Conservation (phyloP, 2,888 invertebrate species). For the Oscheius sp. region DNA sequence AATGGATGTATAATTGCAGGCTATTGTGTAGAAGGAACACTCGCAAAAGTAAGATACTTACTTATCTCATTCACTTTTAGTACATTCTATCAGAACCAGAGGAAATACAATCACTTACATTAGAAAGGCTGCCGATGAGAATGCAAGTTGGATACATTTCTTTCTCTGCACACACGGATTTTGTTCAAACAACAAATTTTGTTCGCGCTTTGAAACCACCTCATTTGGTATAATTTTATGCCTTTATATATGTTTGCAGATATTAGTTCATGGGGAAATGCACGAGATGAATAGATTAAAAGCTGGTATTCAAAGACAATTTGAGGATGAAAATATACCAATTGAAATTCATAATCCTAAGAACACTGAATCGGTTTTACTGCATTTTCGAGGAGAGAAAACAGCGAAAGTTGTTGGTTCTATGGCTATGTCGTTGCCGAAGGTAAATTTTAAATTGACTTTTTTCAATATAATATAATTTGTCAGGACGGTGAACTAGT, state of each 20-base stretch:
- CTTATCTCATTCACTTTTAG: slow-evolving; percentile 60
- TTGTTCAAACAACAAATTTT: slow-evolving; percentile 96
- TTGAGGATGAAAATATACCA: slow-evolving; percentile 79
- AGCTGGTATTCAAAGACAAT: slow-evolving; percentile 90
- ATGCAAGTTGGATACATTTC: slow-evolving; percentile 89
- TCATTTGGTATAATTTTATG: slow-evolving; percentile 79
- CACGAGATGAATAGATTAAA: slow-evolving; percentile 98
- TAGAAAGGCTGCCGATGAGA: slow-evolving; percentile 87
- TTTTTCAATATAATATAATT: background rate
- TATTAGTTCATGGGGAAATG: slow-evolving; percentile 95
- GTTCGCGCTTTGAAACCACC: slow-evolving; percentile 91
- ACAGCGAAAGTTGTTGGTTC: slow-evolving; percentile 97
- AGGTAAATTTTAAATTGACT: slow-evolving; percentile 53
- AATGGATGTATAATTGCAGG: slow-evolving; percentile 99
- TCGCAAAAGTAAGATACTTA: slow-evolving; percentile 71
- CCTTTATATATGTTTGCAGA: slow-evolving; percentile 73
- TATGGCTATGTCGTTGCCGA: slow-evolving; percentile 84
- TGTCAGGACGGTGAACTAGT: slow-evolving; percentile 80
- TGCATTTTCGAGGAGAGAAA: slow-evolving; percentile 95
- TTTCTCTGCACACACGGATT: slow-evolving; percentile 98
- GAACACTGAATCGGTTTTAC: slow-evolving; percentile 90
- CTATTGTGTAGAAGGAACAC: slow-evolving; percentile 76
- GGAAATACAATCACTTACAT: slow-evolving; percentile 92
- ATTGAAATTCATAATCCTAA: slow-evolving; percentile 86
- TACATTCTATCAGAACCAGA: slow-evolving; percentile 95